These are phyloP conservation scores for Nematolebias whitei DNA, from an alignment of 2,113 vertebrate species.

Conservation along the genomic window DNA sequence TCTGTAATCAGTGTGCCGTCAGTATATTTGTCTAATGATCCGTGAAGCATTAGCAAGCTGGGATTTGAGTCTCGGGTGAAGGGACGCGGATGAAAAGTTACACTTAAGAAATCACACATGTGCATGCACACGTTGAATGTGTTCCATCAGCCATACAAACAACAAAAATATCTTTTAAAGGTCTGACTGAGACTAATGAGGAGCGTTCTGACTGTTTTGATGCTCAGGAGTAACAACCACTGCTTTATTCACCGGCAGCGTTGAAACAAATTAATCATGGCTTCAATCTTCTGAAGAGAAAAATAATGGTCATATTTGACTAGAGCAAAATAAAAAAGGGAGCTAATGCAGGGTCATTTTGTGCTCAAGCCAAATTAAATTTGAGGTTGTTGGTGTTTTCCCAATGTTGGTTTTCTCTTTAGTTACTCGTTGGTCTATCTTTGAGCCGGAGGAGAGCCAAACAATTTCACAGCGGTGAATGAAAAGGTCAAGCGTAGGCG, in stretches of 20 bases:
- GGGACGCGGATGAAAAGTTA: conserved; percentile 28
- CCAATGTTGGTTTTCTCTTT: conserved; percentile 6
- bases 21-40: conserved; percentile 68
- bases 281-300: conserved; percentile 23
- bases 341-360: conserved; percentile 7
- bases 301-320: conserved; percentile 34
- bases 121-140: conserved; percentile 23
- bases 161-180: conserved; percentile 13
- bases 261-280: conserved; percentile 57
- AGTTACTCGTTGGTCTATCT: conserved; percentile 6
- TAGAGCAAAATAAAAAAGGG: conserved; percentile 4
- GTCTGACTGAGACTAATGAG: conserved; percentile 46
- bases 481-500: neutral
- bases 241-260: conserved; percentile 36
- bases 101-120: conserved; percentile 26
- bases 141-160: conserved; percentile 16
- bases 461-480: neutral
- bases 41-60: conserved; percentile 54
- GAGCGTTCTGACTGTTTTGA: conserved; percentile 30
- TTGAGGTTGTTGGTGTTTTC: conserved; percentile 16
- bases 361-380: conserved; percentile 13
- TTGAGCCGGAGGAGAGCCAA: neutral
- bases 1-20: conserved; percentile 52
- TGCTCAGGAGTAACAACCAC: conserved; percentile 21
- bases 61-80: conserved; percentile 43